Evolutionary conservation across 1,140 invertebrate species (phyloP).

Genomic region (Drosophila parabipectinata): DNA sequence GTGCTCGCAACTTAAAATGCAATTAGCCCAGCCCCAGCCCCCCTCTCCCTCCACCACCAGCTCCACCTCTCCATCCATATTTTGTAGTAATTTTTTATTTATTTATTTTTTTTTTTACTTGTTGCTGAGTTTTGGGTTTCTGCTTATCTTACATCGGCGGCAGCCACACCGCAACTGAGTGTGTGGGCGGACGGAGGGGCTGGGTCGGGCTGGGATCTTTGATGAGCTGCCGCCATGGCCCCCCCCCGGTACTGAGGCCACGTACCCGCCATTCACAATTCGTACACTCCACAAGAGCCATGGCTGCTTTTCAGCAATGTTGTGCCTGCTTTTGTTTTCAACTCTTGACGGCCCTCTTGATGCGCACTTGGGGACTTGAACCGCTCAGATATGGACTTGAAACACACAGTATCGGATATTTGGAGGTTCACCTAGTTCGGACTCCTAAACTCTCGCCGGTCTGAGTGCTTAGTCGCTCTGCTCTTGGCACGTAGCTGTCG

Average conservation of each 20-base stretch:
- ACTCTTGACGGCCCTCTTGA: not conserved
- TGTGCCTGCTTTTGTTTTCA: constrained; percentile 5
- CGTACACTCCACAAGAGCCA: constrained; percentile 31
- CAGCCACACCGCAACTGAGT: constrained; percentile 2
- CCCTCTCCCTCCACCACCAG: not conserved
- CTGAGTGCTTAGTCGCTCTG: not conserved
- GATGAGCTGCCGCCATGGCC: constrained; percentile 41
- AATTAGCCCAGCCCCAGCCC: not conserved
- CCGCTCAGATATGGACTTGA: not conserved
- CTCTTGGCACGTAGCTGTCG: constrained; percentile 64
- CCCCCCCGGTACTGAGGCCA: not conserved
- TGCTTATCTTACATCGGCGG: constrained; percentile 16
- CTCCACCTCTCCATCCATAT: too few relatives aligned
- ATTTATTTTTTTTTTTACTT: constrained; percentile 18
- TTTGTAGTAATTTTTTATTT: not conserved
- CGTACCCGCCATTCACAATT: constrained; percentile 9
- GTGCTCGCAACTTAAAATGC: constrained; percentile 2
- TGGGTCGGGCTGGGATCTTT: constrained; percentile 25
- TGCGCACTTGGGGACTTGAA: not conserved
- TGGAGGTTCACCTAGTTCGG: not conserved
- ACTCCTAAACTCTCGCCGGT: too few relatives aligned
- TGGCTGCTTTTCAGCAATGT: constrained; percentile 39
- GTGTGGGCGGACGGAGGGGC: constrained; percentile 7
- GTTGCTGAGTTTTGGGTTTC: not conserved
- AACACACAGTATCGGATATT: not conserved